phyloP scores from a whole-genome alignment of 2,888 invertebrate genomes.

The Polyploca ridens region DNA sequence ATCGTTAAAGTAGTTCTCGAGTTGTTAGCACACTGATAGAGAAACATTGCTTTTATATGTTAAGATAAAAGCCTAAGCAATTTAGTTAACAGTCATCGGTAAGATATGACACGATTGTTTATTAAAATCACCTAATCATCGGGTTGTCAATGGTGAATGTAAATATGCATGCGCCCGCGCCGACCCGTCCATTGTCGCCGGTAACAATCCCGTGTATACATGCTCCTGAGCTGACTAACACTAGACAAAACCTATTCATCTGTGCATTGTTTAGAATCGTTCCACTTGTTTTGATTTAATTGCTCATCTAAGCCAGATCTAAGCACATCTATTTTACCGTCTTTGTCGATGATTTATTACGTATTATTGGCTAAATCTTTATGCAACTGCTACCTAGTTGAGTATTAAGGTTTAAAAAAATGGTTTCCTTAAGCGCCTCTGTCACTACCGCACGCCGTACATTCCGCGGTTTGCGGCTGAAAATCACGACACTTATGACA shows the following conservation, averaged over 20 bases:
- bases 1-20: no score
- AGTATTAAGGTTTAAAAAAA: not conserved
- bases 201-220: constrained; percentile 75
- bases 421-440: constrained; percentile 19
- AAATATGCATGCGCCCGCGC: constrained; percentile 51
- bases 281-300: constrained; percentile 19
- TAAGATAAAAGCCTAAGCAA: constrained; percentile 33
- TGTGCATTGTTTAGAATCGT: constrained; percentile 35
- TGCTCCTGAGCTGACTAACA: constrained; percentile 66
- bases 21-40: no score
- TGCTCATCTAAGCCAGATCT: constrained; percentile 9
- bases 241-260: constrained; percentile 42
- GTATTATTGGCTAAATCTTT: not conserved
- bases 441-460: constrained; percentile 52
- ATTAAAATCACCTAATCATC: constrained; percentile 66
- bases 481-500: constrained; percentile 42
- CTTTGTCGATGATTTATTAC: not conserved
- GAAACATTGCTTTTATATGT: not conserved
- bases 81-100: constrained; percentile 50
- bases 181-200: constrained; percentile 63
- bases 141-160: constrained; percentile 54
- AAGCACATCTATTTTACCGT: not conserved
- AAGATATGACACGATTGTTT: constrained; percentile 59
- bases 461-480: constrained; percentile 76
- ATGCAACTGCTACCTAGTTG: not conserved